Conservation (phyloP, 2,888 invertebrate species). For the Folsomia candida region DNA sequence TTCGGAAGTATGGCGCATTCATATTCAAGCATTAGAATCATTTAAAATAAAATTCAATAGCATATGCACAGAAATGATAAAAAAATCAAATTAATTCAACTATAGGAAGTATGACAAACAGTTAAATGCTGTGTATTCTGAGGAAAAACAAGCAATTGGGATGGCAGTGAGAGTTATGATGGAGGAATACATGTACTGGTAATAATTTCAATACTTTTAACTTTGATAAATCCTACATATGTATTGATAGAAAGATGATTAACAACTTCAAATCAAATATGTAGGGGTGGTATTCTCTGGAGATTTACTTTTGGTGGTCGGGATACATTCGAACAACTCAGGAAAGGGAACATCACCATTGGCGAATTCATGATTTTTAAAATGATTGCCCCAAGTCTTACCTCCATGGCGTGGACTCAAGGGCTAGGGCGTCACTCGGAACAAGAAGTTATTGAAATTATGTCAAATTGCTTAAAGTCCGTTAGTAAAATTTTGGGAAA, state of each 20-base stretch:
- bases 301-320: constrained; percentile 23
- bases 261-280: too few relatives aligned
- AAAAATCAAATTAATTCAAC: too few relatives aligned
- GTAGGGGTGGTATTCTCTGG: constrained; percentile 20
- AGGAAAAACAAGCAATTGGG: constrained; percentile 25
- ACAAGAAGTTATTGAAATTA: constrained; percentile 36
- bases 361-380: constrained; percentile 11
- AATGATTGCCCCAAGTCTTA: constrained; percentile 15
- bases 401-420: constrained; percentile 25
- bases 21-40: not conserved
- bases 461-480: constrained; percentile 32
- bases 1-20: constrained; percentile 35
- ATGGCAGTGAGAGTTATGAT: constrained; percentile 28
- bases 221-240: too few relatives aligned
- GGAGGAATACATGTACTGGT: constrained; percentile 41
- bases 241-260: too few relatives aligned
- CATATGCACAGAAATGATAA: too few relatives aligned
- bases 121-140: constrained; percentile 16
- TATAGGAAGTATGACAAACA: constrained; percentile 27
- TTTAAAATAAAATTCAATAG: too few relatives aligned
- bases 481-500: constrained; percentile 40
- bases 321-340: constrained; percentile 13
- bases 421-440: constrained; percentile 44
- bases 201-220: not conserved
- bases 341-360: constrained; percentile 2